A percentile compares a stretch with the other conserved stretches of the same genome.
Evolutionary conservation across 2,113 vertebrate species (phyloP).

Genomic region (Columba livia): DNA sequence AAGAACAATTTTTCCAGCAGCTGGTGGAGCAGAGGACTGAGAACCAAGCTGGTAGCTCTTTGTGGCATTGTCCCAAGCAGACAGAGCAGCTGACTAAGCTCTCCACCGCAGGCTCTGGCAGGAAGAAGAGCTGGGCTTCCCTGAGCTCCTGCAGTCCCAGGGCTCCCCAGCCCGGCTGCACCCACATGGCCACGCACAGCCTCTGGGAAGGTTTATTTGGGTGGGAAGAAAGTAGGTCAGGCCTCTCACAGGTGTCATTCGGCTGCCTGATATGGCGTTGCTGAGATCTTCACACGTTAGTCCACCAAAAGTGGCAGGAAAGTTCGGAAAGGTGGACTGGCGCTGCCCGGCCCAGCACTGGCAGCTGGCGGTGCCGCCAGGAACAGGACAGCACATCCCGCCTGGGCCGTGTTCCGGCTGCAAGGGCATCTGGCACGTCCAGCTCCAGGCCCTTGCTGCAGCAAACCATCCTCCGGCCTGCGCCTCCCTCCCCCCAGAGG

Average conservation of each 20-base stretch:
- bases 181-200: neutral
- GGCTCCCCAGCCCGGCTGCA: neutral
- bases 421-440: neutral
- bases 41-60: neutral
- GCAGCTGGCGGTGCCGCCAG: neutral
- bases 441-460: neutral
- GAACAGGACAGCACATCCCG: rapidly evolving
- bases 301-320: neutral
- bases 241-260: neutral
- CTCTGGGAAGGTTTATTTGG: neutral
- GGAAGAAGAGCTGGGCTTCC: neutral
- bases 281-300: neutral
- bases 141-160: neutral
- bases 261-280: neutral
- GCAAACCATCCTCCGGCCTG: neutral
- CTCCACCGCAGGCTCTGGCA: no score
- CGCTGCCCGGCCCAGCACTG: rapidly evolving
- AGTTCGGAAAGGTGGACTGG: neutral
- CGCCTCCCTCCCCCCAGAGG: neutral
- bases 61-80: neutral
- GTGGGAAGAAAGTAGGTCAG: neutral
- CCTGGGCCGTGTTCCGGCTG: neutral
- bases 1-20: neutral
- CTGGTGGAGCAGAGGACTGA: neutral
- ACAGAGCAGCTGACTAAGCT: neutral